A percentile compares a stretch with the other conserved stretches of the same genome.
Evolutionary conservation across 2,797 vertebrate species (phyloP).

Genomic region (Clamator glandarius): DNA sequence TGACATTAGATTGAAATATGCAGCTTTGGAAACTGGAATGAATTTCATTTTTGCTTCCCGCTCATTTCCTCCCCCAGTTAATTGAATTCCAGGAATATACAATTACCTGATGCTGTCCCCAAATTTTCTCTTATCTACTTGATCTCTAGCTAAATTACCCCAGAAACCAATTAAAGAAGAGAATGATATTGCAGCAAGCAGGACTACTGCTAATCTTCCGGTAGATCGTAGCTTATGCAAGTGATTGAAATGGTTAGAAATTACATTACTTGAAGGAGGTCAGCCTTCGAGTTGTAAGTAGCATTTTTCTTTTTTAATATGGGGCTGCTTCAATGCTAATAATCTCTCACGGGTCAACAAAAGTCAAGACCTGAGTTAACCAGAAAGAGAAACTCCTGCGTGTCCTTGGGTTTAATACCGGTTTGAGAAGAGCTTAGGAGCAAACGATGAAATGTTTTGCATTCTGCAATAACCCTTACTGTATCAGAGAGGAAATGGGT

Average conservation of each 20-base stretch:
- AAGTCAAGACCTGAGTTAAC: constrained; percentile 50
- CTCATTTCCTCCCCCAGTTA: neutral
- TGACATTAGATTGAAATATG: rapidly evolving
- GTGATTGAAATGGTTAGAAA: constrained; percentile 3
- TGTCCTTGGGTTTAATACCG: neutral
- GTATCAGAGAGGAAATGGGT: neutral
- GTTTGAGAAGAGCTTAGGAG: neutral
- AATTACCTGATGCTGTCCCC: neutral
- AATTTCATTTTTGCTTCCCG: neutral
- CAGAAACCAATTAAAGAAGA: neutral
- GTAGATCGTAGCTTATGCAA: neutral
- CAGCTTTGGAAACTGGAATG: neutral
- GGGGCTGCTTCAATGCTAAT: neutral
- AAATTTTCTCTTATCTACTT: neutral
- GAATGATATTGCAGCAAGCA: neutral
- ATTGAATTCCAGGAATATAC: neutral
- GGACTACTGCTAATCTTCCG: neutral
- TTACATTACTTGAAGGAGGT: neutral
- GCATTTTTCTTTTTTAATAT: neutral
- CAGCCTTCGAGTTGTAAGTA: neutral
- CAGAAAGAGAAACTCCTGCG: constrained; percentile 34
- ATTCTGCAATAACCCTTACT: neutral
- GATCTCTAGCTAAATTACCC: neutral
- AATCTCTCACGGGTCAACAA: constrained; percentile 15
- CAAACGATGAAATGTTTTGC: neutral